Conservation (phyloP, 2,888 invertebrate genomes). For the Latheticus oryzae region DNA sequence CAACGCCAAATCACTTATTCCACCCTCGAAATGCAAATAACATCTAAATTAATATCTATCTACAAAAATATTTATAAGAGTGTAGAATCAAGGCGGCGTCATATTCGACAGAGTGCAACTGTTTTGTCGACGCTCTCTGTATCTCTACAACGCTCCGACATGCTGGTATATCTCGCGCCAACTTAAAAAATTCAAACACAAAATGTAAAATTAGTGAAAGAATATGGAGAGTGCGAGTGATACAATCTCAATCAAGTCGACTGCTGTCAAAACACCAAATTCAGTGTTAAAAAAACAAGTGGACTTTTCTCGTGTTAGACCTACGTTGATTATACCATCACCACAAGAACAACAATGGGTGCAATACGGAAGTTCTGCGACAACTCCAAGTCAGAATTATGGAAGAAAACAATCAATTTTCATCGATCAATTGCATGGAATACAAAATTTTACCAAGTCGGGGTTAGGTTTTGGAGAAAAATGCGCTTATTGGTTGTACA, state of each 20-base stretch:
- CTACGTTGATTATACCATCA: constrained; percentile 59
- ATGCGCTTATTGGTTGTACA: constrained; percentile 82
- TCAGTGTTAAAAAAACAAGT: constrained; percentile 45
- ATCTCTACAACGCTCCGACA: constrained; percentile 35
- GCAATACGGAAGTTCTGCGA: constrained; percentile 16
- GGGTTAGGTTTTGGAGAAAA: constrained; percentile 88
- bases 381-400: constrained; percentile 65
- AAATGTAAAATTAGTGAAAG: constrained; percentile 25
- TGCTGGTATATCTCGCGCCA: constrained; percentile 22
- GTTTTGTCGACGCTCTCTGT: constrained; percentile 40
- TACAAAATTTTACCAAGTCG: constrained; percentile 83
- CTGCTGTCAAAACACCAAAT: constrained; percentile 15
- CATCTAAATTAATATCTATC: no score
- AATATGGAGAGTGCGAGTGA: constrained; percentile 42
- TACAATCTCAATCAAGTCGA: constrained; percentile 43
- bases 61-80: constrained; percentile 38
- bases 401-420: constrained; percentile 80
- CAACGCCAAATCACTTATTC: no score
- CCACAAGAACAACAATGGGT: constrained; percentile 35
- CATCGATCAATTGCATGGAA: constrained; percentile 82
- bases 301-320: constrained; percentile 52
- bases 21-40: no score
- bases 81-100: constrained; percentile 33
- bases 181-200: constrained; percentile 13
- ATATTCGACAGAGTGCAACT: constrained; percentile 37